Conservation (phyloP, 1,140 invertebrate genomes). For the Aphis gossypii region DNA sequence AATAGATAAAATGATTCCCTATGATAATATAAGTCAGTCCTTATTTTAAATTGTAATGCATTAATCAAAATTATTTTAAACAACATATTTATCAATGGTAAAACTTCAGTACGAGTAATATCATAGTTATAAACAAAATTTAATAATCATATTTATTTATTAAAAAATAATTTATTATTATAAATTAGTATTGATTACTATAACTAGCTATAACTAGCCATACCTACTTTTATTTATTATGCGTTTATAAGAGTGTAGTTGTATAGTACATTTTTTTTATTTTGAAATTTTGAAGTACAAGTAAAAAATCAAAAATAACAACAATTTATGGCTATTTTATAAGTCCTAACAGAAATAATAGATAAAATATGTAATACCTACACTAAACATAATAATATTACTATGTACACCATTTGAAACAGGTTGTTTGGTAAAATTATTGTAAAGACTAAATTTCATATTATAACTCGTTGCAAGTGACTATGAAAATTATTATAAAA, state of each 20-base stretch:
- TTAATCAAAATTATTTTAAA: not conserved
- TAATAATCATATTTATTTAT: too few species aligned
- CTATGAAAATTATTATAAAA: too few species aligned
- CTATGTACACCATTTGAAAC: too few species aligned
- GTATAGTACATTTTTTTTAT: not conserved
- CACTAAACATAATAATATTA: too few species aligned
- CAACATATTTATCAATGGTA: not conserved
- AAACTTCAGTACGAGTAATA: not conserved
- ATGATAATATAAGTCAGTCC: not conserved
- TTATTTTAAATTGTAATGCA: not conserved
- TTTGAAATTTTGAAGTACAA: not conserved
- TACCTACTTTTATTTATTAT: not conserved
- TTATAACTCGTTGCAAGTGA: too few species aligned
- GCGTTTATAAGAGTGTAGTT: not conserved
- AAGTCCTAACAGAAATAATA: too few species aligned
- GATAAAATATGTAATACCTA: too few species aligned
- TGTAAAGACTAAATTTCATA: not conserved
- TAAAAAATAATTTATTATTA: too few species aligned
- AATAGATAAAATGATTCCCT: too few species aligned
- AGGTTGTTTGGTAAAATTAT: not conserved
- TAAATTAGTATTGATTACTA: not conserved
- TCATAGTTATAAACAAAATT: too few species aligned
- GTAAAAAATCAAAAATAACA: not conserved
- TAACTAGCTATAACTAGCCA: not conserved
- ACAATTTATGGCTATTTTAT: not conserved